phyloP scores from a whole-genome alignment of 2,888 invertebrate genomes.

The Drosophila leonis region DNA sequence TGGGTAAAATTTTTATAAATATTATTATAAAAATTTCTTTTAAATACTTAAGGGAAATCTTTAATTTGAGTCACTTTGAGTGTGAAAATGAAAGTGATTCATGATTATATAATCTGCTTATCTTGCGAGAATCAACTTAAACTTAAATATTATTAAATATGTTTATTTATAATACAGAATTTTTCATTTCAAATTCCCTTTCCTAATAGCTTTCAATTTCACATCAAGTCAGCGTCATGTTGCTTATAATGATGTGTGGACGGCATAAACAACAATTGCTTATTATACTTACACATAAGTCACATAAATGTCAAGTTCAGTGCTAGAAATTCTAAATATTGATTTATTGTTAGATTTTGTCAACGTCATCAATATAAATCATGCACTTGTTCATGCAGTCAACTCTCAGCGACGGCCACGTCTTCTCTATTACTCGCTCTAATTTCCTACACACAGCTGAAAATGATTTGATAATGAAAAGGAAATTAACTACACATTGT shows the following conservation, averaged over 20 bases:
- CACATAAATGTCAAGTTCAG: constrained; percentile 43
- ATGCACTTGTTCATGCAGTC: constrained; percentile 37
- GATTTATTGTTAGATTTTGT: constrained; percentile 58
- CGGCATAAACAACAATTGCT: constrained; percentile 17
- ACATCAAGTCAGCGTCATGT: constrained; percentile 19
- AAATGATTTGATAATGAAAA: constrained; percentile 73
- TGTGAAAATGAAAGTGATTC: constrained; percentile 6
- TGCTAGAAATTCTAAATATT: constrained; percentile 45
- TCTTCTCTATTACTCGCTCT: constrained; percentile 52
- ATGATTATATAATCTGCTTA: neutral
- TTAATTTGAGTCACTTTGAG: constrained; percentile 32
- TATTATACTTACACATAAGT: constrained; percentile 41
- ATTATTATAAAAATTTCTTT: no score
- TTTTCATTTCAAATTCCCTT: neutral
- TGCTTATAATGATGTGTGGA: constrained; percentile 6
- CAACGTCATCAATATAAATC: constrained; percentile 68
- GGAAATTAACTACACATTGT: constrained; percentile 65
- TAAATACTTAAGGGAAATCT: no score
- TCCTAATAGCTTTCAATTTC: neutral
- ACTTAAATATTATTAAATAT: neutral
- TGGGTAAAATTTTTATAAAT: no score
- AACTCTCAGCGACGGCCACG: neutral
- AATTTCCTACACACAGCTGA: constrained; percentile 62
- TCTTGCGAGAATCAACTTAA: neutral
- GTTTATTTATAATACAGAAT: no score